Conservation (phyloP, 2,797 vertebrate genomes). For the Poliocrania exsul region DNA sequence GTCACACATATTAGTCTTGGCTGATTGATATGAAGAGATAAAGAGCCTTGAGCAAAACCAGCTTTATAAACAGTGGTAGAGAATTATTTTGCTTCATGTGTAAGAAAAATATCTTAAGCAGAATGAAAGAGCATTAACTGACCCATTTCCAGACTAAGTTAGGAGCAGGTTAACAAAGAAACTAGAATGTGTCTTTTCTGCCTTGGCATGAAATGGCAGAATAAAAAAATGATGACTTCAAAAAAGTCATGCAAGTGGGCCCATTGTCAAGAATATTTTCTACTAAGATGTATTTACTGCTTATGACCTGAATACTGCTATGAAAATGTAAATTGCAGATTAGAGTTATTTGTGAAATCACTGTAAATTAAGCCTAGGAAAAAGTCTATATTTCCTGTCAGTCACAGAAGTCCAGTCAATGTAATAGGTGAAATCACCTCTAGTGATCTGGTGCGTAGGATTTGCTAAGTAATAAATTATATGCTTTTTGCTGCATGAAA, state of each 20-base stretch:
- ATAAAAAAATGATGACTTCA: not conserved
- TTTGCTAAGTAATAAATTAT: not conserved
- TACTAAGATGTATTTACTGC: not conserved
- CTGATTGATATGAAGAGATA: conserved; percentile 20
- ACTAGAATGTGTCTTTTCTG: not conserved
- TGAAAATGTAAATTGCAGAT: not conserved
- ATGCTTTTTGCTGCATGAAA: not conserved
- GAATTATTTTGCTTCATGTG: not conserved
- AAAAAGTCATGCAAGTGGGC: not conserved
- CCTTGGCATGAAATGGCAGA: not conserved
- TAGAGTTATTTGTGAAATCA: not conserved
- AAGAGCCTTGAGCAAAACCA: conserved; percentile 18
- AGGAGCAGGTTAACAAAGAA: not conserved
- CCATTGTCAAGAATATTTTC: not conserved
- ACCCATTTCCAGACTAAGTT: not conserved
- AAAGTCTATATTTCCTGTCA: not conserved
- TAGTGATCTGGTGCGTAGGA: not conserved
- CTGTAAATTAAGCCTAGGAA: not conserved
- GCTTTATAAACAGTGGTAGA: not conserved
- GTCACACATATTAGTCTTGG: not conserved
- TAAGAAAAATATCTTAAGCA: not conserved
- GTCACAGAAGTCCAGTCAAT: not conserved
- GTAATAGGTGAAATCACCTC: not conserved
- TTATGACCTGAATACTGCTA: not conserved
- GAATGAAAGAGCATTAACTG: not conserved